A percentile compares a stretch with the other conserved stretches of the same genome.
phyloP scores from a whole-genome alignment of 2,797 vertebrate genomes.

The Melopsittacus undulatus region DNA sequence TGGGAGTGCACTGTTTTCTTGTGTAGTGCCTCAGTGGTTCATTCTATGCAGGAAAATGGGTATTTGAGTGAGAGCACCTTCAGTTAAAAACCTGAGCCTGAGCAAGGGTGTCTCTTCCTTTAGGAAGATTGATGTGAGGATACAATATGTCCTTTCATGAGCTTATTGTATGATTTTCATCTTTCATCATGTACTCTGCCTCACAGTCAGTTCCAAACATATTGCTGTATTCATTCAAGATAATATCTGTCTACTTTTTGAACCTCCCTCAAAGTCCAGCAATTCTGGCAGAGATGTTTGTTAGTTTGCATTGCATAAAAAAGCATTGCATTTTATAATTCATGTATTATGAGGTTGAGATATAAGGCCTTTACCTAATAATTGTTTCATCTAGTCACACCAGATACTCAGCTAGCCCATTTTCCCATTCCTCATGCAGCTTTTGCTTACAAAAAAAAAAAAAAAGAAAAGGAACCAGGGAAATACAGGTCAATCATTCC shows the following conservation, averaged over 20 bases:
- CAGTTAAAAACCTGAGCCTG: not conserved
- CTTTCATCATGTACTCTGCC: not conserved
- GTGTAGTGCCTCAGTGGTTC: not conserved
- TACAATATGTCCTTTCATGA: not conserved
- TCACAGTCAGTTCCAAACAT: not conserved
- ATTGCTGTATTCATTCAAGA: not conserved
- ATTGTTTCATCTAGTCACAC: not conserved
- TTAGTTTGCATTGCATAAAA: not conserved
- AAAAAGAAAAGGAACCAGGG: not conserved
- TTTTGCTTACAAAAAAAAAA: fast-evolving
- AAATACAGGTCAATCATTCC: not conserved
- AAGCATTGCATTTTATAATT: not conserved
- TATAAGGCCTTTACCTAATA: not conserved
- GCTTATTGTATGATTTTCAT: not conserved
- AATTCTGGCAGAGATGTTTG: not conserved
- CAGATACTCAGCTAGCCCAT: not conserved
- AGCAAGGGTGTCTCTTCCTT: not conserved
- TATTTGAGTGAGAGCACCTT: not conserved
- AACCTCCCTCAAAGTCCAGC: not conserved
- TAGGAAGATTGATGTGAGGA: not conserved
- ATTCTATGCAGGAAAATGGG: not conserved
- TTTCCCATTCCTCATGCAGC: not conserved
- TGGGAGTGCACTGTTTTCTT: not conserved
- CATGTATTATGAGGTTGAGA: not conserved
- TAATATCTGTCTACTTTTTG: not conserved